phyloP scores from a whole-genome alignment of 1,140 invertebrate species.

The Melipona quadrifasciata region DNA sequence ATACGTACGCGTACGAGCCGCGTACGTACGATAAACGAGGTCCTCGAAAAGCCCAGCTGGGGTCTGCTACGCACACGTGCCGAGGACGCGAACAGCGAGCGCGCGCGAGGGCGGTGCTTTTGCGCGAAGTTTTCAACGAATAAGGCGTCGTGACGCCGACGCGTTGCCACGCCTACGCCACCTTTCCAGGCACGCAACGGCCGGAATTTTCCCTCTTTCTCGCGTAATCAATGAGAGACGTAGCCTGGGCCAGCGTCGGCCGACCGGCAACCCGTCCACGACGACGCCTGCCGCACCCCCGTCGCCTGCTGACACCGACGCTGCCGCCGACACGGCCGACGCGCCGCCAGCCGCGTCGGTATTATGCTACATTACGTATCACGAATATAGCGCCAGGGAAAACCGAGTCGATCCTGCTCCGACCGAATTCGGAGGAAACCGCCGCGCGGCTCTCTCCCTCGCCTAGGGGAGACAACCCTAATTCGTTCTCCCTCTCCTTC shows the following conservation, averaged over 20 bases:
- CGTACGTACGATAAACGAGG: constrained; percentile 56
- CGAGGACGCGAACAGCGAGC: constrained; percentile 62
- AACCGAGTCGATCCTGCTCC: constrained; percentile 51
- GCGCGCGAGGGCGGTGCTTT: constrained; percentile 79
- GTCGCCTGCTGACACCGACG: constrained; percentile 47
- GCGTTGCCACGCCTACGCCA: constrained; percentile 80
- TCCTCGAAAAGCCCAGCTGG: constrained; percentile 61
- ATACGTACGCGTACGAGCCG: constrained; percentile 48
- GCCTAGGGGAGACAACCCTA: constrained; percentile 46
- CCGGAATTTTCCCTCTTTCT: constrained; percentile 81
- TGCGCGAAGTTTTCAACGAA: constrained; percentile 82
- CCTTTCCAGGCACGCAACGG: constrained; percentile 73
- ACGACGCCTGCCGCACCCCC: constrained; percentile 52
- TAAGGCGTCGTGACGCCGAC: constrained; percentile 79
- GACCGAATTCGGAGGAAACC: constrained; percentile 49
- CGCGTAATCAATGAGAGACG: constrained; percentile 81
- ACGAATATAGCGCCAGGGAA: constrained; percentile 56
- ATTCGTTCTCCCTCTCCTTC: constrained; percentile 23
- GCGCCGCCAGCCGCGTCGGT: constrained; percentile 45
- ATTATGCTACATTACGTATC: constrained; percentile 66
- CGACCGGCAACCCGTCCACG: constrained; percentile 70
- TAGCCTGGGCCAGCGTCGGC: constrained; percentile 68
- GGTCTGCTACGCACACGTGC: constrained; percentile 65
- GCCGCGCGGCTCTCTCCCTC: constrained; percentile 4
- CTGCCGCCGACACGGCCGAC: constrained; percentile 42